These are phyloP conservation scores for Aldrovandia affinis DNA, from an alignment of 2,797 vertebrate species.

Conservation along the genomic window DNA sequence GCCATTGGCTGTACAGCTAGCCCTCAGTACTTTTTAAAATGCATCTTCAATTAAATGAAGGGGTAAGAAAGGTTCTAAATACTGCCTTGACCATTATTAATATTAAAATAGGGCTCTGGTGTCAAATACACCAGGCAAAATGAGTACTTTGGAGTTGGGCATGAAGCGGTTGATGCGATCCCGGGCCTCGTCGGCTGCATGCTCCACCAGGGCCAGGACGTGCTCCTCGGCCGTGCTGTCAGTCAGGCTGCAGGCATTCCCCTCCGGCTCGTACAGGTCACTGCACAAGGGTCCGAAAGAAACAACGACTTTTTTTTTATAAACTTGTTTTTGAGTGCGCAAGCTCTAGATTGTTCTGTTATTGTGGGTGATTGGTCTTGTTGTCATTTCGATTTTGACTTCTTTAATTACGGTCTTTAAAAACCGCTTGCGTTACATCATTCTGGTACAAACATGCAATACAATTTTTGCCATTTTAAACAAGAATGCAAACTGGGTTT, in stretches of 20 bases:
- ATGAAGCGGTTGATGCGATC: constrained; percentile 91
- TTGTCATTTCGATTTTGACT: too few relatives aligned
- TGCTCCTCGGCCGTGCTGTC: constrained; percentile 98
- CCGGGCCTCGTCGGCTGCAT: constrained; percentile 95
- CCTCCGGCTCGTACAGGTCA: constrained; percentile 93
- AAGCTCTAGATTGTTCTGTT: too few relatives aligned
- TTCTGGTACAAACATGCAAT: not conserved
- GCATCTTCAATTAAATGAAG: not conserved
- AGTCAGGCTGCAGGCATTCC: constrained; percentile 93
- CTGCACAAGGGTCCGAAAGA: constrained; percentile 59
- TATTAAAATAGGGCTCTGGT: not conserved
- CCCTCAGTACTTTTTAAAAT: too few relatives aligned
- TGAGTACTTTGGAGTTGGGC: constrained; percentile 87
- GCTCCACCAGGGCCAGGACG: constrained; percentile 93
- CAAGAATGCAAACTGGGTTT: not conserved
- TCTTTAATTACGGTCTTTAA: too few relatives aligned
- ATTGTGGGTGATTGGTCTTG: too few relatives aligned
- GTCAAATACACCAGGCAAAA: too few relatives aligned
- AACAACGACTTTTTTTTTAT: not conserved
- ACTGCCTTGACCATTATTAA: not conserved
- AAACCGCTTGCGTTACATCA: not conserved
- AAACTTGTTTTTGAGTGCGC: too few relatives aligned
- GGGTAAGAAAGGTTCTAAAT: not conserved
- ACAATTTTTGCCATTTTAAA: not conserved
- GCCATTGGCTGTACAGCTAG: not conserved